Conservation (phyloP, 2,888 invertebrate species). For the Eurytoma adleriae region DNA sequence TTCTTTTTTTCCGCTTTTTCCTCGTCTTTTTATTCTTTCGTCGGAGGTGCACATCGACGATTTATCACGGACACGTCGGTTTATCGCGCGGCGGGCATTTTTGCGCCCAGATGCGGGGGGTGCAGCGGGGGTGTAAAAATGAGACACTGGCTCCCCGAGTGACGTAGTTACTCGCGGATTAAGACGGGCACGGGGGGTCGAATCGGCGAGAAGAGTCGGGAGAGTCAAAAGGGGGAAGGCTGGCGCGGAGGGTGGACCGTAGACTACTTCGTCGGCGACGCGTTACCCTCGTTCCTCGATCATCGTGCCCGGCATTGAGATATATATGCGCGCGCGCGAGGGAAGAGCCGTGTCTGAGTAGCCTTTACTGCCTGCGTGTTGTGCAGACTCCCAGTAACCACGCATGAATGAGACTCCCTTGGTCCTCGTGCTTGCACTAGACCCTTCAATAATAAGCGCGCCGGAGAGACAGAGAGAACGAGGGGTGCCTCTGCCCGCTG, state of each 20-base stretch:
- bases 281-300: no score
- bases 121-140: neutral
- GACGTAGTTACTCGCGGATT: neutral
- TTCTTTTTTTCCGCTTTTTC: no score
- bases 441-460: slow-evolving; percentile 55
- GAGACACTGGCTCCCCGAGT: neutral
- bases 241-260: neutral
- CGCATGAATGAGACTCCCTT: slow-evolving; percentile 40
- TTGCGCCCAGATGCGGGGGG: neutral
- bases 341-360: slow-evolving; percentile 10
- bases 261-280: neutral
- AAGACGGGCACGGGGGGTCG: neutral
- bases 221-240: slow-evolving; percentile 13
- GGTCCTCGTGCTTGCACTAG: slow-evolving; percentile 58
- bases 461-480: slow-evolving; percentile 6
- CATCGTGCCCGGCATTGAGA: neutral
- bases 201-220: neutral
- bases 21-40: neutral
- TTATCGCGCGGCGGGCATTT: neutral
- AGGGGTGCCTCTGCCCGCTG: slow-evolving; percentile 15
- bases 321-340: neutral
- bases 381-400: slow-evolving; percentile 10
- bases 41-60: neutral
- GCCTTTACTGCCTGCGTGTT: slow-evolving; percentile 33
- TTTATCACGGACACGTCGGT: neutral